phyloP scores from a whole-genome alignment of 1,140 invertebrate genomes.

The Brachionus rubens region DNA sequence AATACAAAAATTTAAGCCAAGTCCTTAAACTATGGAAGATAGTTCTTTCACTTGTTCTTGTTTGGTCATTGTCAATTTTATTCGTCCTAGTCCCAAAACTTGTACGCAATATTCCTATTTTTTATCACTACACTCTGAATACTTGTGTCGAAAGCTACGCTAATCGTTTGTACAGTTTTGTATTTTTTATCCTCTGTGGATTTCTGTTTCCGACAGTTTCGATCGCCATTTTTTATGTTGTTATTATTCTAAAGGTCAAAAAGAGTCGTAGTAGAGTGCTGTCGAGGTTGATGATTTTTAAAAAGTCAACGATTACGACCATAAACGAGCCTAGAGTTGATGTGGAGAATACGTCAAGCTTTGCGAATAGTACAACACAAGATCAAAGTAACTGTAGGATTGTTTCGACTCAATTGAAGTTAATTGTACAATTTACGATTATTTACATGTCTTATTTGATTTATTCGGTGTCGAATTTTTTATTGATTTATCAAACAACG shows the following conservation, averaged over 20 bases:
- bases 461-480: slow-evolving; percentile 39
- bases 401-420: neutral
- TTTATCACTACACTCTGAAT: slow-evolving; percentile 3
- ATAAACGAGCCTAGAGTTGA: no score
- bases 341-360: neutral
- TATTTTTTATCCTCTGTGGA: neutral
- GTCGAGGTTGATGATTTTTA: neutral
- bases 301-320: neutral
- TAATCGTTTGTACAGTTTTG: neutral
- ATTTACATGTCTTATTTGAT: slow-evolving; percentile 27
- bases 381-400: neutral
- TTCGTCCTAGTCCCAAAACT: slow-evolving; percentile 5
- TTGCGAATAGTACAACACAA: neutral
- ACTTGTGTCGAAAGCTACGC: slow-evolving; percentile 2
- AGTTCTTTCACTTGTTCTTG: neutral
- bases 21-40: slow-evolving; percentile 28
- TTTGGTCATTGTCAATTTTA: neutral
- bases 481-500: slow-evolving; percentile 24
- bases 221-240: neutral
- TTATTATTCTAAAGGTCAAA: slow-evolving; percentile 1
- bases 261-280: neutral
- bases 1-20: slow-evolving; percentile 23
- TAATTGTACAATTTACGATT: slow-evolving; percentile 32
- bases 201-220: slow-evolving; percentile 5
- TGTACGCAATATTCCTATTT: neutral